Percentiles rank a stretch among this genome's conserved stretches.
Conservation (phyloP, 2,888 invertebrate genomes). For the Acanthopleura granulata region DNA sequence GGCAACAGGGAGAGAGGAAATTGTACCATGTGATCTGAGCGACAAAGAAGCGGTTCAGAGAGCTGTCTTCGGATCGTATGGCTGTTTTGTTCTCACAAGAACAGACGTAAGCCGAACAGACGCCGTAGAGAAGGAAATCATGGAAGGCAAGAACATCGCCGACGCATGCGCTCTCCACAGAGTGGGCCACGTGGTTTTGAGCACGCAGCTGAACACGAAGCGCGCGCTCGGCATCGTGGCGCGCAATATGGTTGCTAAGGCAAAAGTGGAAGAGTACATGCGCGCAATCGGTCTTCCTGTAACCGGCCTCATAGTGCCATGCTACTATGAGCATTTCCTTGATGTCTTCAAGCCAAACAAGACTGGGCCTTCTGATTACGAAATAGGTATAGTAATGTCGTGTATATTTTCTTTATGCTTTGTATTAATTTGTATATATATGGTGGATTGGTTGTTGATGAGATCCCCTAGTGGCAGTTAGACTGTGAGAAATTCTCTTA, state of each 20-base stretch:
- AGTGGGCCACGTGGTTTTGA: slow-evolving; percentile 56
- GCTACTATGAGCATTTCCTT: slow-evolving; percentile 57
- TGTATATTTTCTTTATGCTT: too few species aligned
- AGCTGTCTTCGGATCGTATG: slow-evolving; percentile 43
- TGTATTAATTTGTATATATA: too few species aligned
- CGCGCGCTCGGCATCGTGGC: slow-evolving; percentile 52
- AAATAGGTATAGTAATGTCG: slow-evolving; percentile 38
- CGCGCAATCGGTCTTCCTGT: slow-evolving; percentile 46
- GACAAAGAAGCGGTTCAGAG: slow-evolving; percentile 37
- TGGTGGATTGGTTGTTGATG: too few species aligned
- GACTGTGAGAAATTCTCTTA: too few species aligned
- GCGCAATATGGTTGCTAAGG: slow-evolving; percentile 62
- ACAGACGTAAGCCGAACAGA: slow-evolving; percentile 52
- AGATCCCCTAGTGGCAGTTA: too few species aligned
- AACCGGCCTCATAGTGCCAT: slow-evolving; percentile 57
- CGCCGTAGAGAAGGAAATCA: slow-evolving; percentile 52
- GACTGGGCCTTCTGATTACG: slow-evolving; percentile 32
- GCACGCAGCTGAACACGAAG: slow-evolving; percentile 58
- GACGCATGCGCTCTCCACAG: slow-evolving; percentile 49
- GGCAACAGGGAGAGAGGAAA: slow-evolving; percentile 37
- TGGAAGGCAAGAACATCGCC: slow-evolving; percentile 55
- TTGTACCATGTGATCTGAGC: slow-evolving; percentile 44
- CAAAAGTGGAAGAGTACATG: slow-evolving; percentile 57
- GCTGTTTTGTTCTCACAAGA: slow-evolving; percentile 55
- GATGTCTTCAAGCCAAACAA: slow-evolving; percentile 38